These are phyloP conservation scores for Hydrophis major DNA, from an alignment of 2,797 vertebrate species.

Conservation along the genomic window DNA sequence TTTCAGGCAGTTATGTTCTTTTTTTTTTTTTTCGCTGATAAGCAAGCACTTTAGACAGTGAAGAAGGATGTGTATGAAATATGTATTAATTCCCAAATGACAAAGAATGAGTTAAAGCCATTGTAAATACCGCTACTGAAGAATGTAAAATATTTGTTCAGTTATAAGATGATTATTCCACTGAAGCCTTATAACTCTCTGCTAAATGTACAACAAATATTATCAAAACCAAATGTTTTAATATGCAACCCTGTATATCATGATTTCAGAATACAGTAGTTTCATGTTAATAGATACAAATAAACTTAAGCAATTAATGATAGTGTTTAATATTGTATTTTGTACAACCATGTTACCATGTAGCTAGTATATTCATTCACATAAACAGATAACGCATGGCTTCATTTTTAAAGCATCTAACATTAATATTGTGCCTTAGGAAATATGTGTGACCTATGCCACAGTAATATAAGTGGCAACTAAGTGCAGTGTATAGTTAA, in stretches of 20 bases:
- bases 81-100: conserved; percentile 55
- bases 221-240: conserved; percentile 63
- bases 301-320: conserved; percentile 60
- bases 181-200: conserved; percentile 74
- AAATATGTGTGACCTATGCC: conserved; percentile 68
- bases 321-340: conserved; percentile 70
- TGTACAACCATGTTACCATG: conserved; percentile 74
- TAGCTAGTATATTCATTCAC: conserved; percentile 69
- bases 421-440: conserved; percentile 86
- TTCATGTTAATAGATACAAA: conserved; percentile 48
- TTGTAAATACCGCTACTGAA: conserved; percentile 66
- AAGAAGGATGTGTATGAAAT: conserved; percentile 55
- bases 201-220: conserved; percentile 67
- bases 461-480: conserved; percentile 51
- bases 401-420: conserved; percentile 71
- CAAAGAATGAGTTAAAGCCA: conserved; percentile 48
- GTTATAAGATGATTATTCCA: conserved; percentile 66
- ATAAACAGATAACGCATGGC: conserved; percentile 78
- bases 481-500: conserved; percentile 37
- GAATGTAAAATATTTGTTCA: conserved; percentile 75
- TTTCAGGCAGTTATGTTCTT: conserved; percentile 44
- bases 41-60: conserved; percentile 69
- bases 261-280: conserved; percentile 54
- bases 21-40: conserved; percentile 46
- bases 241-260: conserved; percentile 50